Conservation (phyloP, 2,888 invertebrate species). For the Laspeyria flexula region DNA sequence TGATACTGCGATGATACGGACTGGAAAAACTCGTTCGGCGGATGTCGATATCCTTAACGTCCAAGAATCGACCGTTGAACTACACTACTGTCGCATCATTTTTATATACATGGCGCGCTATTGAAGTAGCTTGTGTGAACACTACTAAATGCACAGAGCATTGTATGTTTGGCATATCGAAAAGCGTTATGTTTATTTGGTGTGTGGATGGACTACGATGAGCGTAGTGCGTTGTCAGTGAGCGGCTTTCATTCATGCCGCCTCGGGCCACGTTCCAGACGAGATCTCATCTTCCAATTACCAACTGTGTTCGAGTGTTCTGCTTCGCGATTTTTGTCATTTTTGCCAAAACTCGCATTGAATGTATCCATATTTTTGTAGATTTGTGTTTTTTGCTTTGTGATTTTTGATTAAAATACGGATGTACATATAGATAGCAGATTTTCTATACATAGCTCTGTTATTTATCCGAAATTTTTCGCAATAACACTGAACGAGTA, state of each 20-base stretch:
- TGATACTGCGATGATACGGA: slow-evolving; percentile 86
- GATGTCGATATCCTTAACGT: slow-evolving; percentile 85
- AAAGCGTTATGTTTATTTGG: slow-evolving; percentile 51
- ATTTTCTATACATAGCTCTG: neutral
- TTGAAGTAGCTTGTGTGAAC: neutral
- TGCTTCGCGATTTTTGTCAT: slow-evolving; percentile 76
- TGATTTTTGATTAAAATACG: neutral
- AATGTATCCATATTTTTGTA: slow-evolving; percentile 21
- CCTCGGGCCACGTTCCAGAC: slow-evolving; percentile 80
- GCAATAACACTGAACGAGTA: neutral
- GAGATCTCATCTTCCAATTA: slow-evolving; percentile 85
- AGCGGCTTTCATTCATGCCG: slow-evolving; percentile 85
- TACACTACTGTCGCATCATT: slow-evolving; percentile 27
- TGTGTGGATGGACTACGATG: slow-evolving; percentile 53
- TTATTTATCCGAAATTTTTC: neutral
- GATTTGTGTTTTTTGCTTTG: slow-evolving; percentile 3
- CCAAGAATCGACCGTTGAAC: slow-evolving; percentile 55
- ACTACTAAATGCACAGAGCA: slow-evolving; percentile 33
- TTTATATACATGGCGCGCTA: slow-evolving; percentile 49
- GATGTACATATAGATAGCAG: neutral
- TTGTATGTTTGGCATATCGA: slow-evolving; percentile 46
- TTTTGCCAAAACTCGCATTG: slow-evolving; percentile 65
- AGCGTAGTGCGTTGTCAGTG: slow-evolving; percentile 73
- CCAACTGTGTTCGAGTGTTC: slow-evolving; percentile 70
- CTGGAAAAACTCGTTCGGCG: slow-evolving; percentile 85